These are phyloP conservation scores for Trichopoda pennipes DNA, from an alignment of 2,888 invertebrate species.

Conservation along the genomic window DNA sequence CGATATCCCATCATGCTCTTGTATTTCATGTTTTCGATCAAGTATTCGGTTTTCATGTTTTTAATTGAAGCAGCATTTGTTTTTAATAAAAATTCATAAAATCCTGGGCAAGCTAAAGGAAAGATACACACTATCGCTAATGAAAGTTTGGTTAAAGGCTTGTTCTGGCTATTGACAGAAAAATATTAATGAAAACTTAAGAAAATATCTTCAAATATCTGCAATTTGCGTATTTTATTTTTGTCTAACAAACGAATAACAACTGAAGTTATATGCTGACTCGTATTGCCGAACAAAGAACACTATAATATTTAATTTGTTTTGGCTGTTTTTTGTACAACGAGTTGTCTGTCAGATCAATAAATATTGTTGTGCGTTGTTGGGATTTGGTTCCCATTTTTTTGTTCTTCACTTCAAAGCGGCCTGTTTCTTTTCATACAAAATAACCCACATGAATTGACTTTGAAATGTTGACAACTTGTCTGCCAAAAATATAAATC, in stretches of 20 bases:
- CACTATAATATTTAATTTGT: background rate
- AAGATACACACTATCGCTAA: slow-evolving; percentile 39
- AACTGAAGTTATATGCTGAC: background rate
- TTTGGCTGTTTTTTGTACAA: slow-evolving; percentile 4
- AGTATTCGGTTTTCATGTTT: no score
- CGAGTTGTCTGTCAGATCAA: slow-evolving; percentile 33
- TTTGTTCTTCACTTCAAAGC: slow-evolving; percentile 7
- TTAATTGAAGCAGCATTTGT: no score
- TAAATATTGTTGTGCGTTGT: slow-evolving; percentile 39
- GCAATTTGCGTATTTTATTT: background rate
- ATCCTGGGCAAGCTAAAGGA: slow-evolving; percentile 33
- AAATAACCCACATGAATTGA: slow-evolving; percentile 61
- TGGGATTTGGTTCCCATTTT: background rate
- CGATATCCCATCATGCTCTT: no score
- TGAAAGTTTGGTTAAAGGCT: slow-evolving; percentile 20
- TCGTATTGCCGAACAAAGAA: background rate
- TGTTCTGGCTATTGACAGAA: background rate
- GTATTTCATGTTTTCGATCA: no score
- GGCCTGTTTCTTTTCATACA: slow-evolving; percentile 31
- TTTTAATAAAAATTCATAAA: no score
- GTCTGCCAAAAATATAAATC: slow-evolving; percentile 67
- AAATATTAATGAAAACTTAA: slow-evolving; percentile 27
- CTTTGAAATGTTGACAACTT: slow-evolving; percentile 68
- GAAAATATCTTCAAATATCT: slow-evolving; percentile 19
- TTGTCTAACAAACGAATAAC: background rate